Base-by-base conservation (phyloP, 2,113 vertebrate genomes). In the Plectropomus leopardus region DNA sequence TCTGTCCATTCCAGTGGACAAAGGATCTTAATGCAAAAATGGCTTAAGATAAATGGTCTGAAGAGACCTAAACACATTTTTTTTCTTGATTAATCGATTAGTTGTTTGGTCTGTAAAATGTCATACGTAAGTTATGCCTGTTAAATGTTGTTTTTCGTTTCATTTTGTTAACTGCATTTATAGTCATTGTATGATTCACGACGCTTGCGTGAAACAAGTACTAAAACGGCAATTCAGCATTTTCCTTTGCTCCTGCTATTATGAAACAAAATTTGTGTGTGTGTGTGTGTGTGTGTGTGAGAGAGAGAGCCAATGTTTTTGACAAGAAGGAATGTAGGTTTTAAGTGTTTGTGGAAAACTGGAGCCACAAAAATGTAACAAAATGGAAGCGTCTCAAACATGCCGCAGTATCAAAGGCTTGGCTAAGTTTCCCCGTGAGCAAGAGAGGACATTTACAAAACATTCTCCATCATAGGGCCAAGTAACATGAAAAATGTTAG, bases 401-500 rank as follows among this genome's bases (percentile, higher is more conserved):
- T 1, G 32, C 13, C 23, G 3, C 23, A 59, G n/a, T 59, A 78
- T 71, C 63, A 78, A 65, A 74, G 24, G 36, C 17, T 53, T n/a
- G 3, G 32, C 17, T 15, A 6, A 3, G 13, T 66, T 83, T 72
- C 44, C 71, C 32, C 28, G 14, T 23, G 11, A 59, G 59, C 2
- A 15, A 21, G 2, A 24, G 40, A 55, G 61, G 67, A 77, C 45
- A 44, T 36, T 59, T 54, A 1, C 36, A 57, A 28, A 72, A 67
- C 26, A 23, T 16, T 14, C 19, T 32, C n/a, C 60, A 30, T 0
- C 32, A 11, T 0, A 0, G 19, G 23, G 26, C 44, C 16, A 16
- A 40, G 24, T 17, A 34, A 24, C 21, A 0, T n/a, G 36, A 54
- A 6, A 58, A 1, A 21, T 24, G 2, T 36, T 34, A 28, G 42